Evolutionary conservation across 1,140 invertebrate genomes (phyloP).

Genomic region (Ditylenchus dipsaci): DNA sequence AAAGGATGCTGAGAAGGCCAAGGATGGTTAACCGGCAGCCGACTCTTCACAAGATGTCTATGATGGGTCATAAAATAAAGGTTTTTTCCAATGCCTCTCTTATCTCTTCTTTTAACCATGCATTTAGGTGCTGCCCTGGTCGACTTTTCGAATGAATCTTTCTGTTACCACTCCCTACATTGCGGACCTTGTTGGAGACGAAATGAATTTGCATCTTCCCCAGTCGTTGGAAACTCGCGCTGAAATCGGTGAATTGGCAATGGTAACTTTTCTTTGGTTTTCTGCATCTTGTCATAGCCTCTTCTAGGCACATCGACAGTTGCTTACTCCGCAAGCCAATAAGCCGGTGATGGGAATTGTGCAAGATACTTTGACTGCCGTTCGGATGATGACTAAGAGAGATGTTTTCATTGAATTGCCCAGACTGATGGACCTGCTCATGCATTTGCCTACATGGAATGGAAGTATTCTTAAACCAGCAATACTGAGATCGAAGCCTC

Average conservation of each 20-base stretch:
- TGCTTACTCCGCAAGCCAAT: constrained; percentile 89
- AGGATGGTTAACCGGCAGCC: constrained; percentile 99
- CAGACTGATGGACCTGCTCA: constrained; percentile 96
- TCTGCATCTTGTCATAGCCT: neutral
- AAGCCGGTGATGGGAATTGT: constrained; percentile 99
- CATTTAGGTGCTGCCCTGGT: constrained; percentile 74
- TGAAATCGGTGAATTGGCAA: constrained; percentile 94
- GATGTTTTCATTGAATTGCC: constrained; percentile 96
- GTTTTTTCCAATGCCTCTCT: neutral
- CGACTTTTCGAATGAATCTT: constrained; percentile 89
- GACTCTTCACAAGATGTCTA: constrained; percentile 99
- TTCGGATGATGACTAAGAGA: constrained; percentile 98
- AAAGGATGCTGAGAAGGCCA: constrained; percentile 98
- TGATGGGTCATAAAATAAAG: constrained; percentile 99
- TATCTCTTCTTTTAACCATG: constrained; percentile 59
- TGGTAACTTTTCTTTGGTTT: constrained; percentile 62
- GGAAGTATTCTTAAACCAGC: constrained; percentile 96
- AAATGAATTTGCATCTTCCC: constrained; percentile 99
- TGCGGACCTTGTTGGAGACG: constrained; percentile 99
- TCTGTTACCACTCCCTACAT: constrained; percentile 95
- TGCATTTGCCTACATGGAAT: constrained; percentile 98
- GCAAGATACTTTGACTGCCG: constrained; percentile 93
- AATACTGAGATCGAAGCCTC: constrained; percentile 91
- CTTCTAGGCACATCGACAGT: constrained; percentile 76
- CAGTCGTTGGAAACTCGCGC: constrained; percentile 97